phyloP scores from a whole-genome alignment of 1,140 invertebrate genomes.

The Temnothorax nylanderi region DNA sequence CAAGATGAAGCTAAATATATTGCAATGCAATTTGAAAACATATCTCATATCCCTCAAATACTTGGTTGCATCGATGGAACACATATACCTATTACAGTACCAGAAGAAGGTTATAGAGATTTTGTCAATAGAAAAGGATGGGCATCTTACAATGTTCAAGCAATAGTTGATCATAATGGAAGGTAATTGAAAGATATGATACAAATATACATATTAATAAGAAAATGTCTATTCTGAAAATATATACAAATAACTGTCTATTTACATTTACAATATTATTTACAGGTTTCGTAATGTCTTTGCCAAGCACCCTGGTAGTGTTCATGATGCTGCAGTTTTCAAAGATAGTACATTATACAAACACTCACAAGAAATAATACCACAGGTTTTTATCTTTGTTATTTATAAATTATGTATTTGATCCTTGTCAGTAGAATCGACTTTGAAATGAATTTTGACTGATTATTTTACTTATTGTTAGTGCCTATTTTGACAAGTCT shows the following conservation, averaged over 20 bases:
- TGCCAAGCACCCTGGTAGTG: conserved; percentile 52
- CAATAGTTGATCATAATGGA: conserved; percentile 62
- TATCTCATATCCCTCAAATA: conserved; percentile 63
- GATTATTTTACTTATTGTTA: background rate
- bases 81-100: conserved; percentile 63
- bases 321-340: conserved; percentile 65
- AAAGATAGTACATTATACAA: conserved; percentile 60
- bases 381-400: conserved; percentile 33
- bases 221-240: background rate
- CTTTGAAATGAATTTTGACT: background rate
- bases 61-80: conserved; percentile 70
- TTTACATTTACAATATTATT: conserved; percentile 27
- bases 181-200: conserved; percentile 46
- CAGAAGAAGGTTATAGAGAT: conserved; percentile 66
- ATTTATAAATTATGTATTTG: conserved; percentile 15
- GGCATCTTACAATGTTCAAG: conserved; percentile 71
- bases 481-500: background rate
- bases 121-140: conserved; percentile 73
- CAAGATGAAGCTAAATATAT: conserved; percentile 36
- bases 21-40: conserved; percentile 55
- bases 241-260: conserved; percentile 9
- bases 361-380: conserved; percentile 44
- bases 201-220: conserved; percentile 13
- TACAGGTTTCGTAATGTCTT: conserved; percentile 63
- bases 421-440: background rate